Percentiles rank a stretch among this genome's conserved stretches.
Evolutionary conservation across 1,140 invertebrate species (phyloP).

Genomic region (Cotesia vestalis): DNA sequence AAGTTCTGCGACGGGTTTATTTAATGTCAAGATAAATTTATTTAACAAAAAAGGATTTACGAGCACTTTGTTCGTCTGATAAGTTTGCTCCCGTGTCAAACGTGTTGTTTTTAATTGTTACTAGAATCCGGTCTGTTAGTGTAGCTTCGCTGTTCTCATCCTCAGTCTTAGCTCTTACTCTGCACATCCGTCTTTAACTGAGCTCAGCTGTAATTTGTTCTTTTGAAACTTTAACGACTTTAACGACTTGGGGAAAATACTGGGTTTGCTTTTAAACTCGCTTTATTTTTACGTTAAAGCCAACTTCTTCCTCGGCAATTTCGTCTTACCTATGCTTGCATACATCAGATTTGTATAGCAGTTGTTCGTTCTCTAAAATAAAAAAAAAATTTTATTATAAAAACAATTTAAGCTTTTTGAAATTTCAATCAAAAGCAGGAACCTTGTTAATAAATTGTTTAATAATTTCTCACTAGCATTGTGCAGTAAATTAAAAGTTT

Average conservation of each 20-base stretch:
- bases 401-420: too few relatives aligned
- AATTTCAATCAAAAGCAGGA: too few relatives aligned
- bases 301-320: not conserved
- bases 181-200: not conserved
- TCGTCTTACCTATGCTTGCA: too few relatives aligned
- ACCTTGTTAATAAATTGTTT: too few relatives aligned
- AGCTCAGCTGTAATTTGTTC: not conserved
- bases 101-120: slow-evolving; percentile 22
- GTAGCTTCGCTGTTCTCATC: too few relatives aligned
- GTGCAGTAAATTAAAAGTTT: too few relatives aligned
- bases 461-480: too few relatives aligned
- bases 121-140: not conserved
- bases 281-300: too few relatives aligned
- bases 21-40: not conserved
- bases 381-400: too few relatives aligned
- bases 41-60: not conserved
- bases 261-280: not conserved
- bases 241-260: slow-evolving; percentile 3
- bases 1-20: too few relatives aligned
- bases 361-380: too few relatives aligned
- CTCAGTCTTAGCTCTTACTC: not conserved
- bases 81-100: not conserved
- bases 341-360: too few relatives aligned
- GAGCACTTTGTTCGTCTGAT: not conserved
- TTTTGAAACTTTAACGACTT: slow-evolving; percentile 25